Evolutionary conservation across 2,797 vertebrate genomes (phyloP).

Genomic region (Anabas testudineus): DNA sequence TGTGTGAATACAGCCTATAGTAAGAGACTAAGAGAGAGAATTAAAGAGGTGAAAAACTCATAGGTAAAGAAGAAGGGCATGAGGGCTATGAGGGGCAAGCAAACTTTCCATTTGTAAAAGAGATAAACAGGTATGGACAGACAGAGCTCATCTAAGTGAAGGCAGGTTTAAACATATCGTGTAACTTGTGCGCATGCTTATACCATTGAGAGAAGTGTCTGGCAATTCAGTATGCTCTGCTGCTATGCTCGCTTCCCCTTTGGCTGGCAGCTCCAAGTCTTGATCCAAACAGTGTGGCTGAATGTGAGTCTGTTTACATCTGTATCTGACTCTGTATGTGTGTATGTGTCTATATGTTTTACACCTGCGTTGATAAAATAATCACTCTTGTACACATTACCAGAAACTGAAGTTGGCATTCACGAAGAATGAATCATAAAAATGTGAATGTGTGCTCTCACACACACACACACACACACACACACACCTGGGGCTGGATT

Average conservation of each 20-base stretch:
- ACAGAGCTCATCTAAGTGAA: constrained; percentile 29
- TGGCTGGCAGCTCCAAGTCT: constrained; percentile 40
- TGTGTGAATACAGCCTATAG: background rate
- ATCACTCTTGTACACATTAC: constrained; percentile 44
- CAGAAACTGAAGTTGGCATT: constrained; percentile 64
- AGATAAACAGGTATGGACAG: constrained; percentile 29
- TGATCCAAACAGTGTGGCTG: constrained; percentile 46
- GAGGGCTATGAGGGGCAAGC: background rate
- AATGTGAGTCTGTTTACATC: constrained; percentile 27
- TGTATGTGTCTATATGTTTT: constrained; percentile 12
- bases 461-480: constrained; percentile 3
- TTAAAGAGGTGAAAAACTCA: background rate
- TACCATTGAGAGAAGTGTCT: constrained; percentile 50
- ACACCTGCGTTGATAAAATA: constrained; percentile 49
- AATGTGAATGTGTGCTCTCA: constrained; percentile 23
- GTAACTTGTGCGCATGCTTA: constrained; percentile 37
- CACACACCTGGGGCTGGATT: constrained; percentile 57
- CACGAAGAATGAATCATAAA: constrained; percentile 65
- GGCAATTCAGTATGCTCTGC: constrained; percentile 47
- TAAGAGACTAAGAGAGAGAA: background rate
- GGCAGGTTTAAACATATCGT: constrained; percentile 61
- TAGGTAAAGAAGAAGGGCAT: background rate
- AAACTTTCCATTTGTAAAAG: background rate
- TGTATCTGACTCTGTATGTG: constrained; percentile 6
- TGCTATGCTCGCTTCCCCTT: constrained; percentile 44